Evolutionary conservation across 2,888 invertebrate genomes (phyloP).

Genomic region (Endotricha flammealis): DNA sequence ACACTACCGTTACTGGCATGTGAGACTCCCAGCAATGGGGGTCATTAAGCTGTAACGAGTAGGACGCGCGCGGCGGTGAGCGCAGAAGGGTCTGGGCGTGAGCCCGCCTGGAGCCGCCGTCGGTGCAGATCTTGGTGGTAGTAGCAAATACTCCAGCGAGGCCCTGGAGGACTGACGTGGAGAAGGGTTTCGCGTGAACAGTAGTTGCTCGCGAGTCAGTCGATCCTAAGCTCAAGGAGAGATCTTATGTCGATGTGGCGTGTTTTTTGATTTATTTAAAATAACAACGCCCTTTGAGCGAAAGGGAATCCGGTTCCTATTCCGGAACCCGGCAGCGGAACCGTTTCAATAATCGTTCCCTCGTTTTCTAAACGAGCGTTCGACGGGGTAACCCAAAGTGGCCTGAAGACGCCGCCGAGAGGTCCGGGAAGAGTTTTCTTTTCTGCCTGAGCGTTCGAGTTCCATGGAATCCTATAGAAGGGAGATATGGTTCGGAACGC

Average conservation of each 20-base stretch:
- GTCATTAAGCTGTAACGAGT: constrained; percentile 79
- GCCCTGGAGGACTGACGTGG: constrained; percentile 79
- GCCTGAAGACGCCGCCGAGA: constrained; percentile 78
- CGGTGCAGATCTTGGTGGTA: constrained; percentile 82
- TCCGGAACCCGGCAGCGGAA: constrained; percentile 5
- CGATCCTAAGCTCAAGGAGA: constrained; percentile 78
- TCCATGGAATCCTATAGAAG: constrained; percentile 68
- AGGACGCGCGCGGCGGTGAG: constrained; percentile 67
- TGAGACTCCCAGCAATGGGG: constrained; percentile 25
- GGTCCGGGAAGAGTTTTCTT: constrained; percentile 67
- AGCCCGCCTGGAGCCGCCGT: constrained; percentile 72
- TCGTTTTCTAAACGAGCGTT: constrained; percentile 31
- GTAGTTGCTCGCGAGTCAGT: constrained; percentile 78
- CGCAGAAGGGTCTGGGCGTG: constrained; percentile 79
- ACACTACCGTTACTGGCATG: constrained; percentile 62
- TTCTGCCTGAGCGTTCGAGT: constrained; percentile 62
- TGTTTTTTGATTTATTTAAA: too few relatives aligned
- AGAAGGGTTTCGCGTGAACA: constrained; percentile 71
- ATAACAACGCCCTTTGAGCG: too few relatives aligned
- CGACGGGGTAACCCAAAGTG: constrained; percentile 54
- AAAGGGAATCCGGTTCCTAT: too few relatives aligned
- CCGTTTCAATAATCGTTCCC: constrained; percentile 45
- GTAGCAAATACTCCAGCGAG: constrained; percentile 84
- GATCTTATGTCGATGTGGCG: constrained; percentile 65
- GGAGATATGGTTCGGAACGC: constrained; percentile 69